These are phyloP conservation scores for Odontomyia ornata DNA, from an alignment of 2,888 invertebrate species.

Conservation along the genomic window DNA sequence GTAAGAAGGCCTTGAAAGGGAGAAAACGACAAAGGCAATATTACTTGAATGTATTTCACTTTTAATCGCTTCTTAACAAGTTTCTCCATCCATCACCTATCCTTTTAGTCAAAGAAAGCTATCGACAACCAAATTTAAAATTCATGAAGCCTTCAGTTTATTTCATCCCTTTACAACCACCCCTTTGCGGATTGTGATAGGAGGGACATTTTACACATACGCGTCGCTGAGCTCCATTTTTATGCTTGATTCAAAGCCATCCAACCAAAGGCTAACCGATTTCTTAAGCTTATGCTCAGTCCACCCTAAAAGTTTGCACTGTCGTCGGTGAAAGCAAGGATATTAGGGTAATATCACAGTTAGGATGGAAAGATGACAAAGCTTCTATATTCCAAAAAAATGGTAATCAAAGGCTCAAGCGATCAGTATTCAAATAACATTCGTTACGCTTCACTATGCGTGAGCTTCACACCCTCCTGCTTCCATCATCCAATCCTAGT, in stretches of 20 bases:
- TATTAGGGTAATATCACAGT: slow-evolving; percentile 35
- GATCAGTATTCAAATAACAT: slow-evolving; percentile 49
- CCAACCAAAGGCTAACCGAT: slow-evolving; percentile 25
- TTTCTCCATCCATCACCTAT: slow-evolving; percentile 13
- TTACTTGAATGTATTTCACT: slow-evolving; percentile 13
- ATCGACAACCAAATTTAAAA: slow-evolving; percentile 36
- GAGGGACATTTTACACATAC: slow-evolving; percentile 33
- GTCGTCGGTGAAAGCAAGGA: not conserved
- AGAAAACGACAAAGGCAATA: no score
- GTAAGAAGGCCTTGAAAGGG: no score
- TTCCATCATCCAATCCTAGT: not conserved
- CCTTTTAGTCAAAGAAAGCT: slow-evolving; percentile 10
- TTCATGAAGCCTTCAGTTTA: slow-evolving; percentile 41
- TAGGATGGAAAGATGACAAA: slow-evolving; percentile 38
- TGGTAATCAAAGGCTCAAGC: slow-evolving; percentile 49
- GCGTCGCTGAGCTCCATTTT: slow-evolving; percentile 32
- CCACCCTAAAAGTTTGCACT: not conserved
- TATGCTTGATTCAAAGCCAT: not conserved
- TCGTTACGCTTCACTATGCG: slow-evolving; percentile 39
- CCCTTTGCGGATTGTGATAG: not conserved
- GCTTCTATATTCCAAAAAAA: slow-evolving; percentile 46
- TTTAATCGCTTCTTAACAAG: slow-evolving; percentile 21
- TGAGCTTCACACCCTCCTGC: not conserved
- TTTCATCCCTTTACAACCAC: slow-evolving; percentile 24
- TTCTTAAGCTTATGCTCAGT: slow-evolving; percentile 21